A percentile compares a stretch with the other conserved stretches of the same genome.
phyloP scores from a whole-genome alignment of 2,888 invertebrate species.

The Chloromyia formosa region DNA sequence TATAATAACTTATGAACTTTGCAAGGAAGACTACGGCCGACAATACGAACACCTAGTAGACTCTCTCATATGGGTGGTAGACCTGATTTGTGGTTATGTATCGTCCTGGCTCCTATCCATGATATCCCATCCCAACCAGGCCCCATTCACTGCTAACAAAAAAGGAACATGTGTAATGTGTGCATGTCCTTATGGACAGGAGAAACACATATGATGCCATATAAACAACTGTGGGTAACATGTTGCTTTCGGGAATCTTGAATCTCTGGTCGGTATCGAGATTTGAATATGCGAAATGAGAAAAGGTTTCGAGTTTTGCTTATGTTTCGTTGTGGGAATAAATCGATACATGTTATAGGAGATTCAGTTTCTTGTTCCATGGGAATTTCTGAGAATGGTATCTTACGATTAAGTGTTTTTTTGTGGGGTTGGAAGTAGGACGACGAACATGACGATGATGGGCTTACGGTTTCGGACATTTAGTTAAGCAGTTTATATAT shows the following conservation, averaged over 20 bases:
- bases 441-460: no score
- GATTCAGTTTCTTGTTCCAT: constrained; percentile 17
- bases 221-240: constrained; percentile 58
- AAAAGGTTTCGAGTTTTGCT: constrained; percentile 46
- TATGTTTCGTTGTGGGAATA: constrained; percentile 46
- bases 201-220: constrained; percentile 62
- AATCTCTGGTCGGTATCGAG: constrained; percentile 49
- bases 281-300: constrained; percentile 49
- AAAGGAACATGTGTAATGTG: constrained; percentile 63
- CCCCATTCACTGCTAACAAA: constrained; percentile 27
- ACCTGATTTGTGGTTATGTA: constrained; percentile 36
- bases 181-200: constrained; percentile 64
- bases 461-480: no score
- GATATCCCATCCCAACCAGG: neutral
- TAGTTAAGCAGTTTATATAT: no score
- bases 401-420: no score
- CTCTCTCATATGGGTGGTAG: constrained; percentile 13
- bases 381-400: no score
- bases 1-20: constrained; percentile 38
- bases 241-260: constrained; percentile 49
- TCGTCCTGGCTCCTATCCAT: neutral
- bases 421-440: no score
- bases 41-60: neutral
- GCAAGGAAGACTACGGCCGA: neutral
- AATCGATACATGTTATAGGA: constrained; percentile 40